Evolutionary conservation across 2,797 vertebrate species (phyloP).

Genomic region (Helostoma temminkii): DNA sequence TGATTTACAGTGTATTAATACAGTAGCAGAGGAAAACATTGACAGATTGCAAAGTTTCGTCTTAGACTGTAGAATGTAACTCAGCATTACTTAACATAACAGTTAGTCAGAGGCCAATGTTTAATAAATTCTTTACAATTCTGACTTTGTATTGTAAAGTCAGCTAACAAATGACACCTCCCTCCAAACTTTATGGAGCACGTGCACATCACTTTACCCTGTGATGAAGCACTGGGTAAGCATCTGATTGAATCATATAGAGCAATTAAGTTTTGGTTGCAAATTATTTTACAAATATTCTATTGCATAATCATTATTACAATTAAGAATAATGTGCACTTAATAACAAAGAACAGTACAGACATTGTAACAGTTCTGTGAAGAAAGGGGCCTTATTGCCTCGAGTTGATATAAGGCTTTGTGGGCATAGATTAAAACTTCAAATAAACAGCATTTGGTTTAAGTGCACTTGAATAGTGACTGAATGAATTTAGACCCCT

Average conservation of each 20-base stretch:
- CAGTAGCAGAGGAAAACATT: no score
- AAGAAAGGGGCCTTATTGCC: slow-evolving; percentile 5
- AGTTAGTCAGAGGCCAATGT: no score
- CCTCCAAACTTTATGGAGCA: no score
- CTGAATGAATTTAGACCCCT: slow-evolving; percentile 48
- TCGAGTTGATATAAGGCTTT: slow-evolving; percentile 31
- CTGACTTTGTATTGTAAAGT: no score
- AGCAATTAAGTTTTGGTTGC: neutral
- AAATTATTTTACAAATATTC: neutral
- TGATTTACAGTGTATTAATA: no score
- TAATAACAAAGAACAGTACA: slow-evolving; percentile 10
- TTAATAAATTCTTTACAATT: no score
- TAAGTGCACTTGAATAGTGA: slow-evolving; percentile 50
- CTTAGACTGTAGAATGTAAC: no score
- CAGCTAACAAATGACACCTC: no score
- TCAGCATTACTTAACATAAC: no score
- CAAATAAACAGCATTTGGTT: slow-evolving; percentile 35
- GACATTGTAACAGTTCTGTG: no score
- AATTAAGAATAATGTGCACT: neutral
- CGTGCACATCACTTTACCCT: no score
- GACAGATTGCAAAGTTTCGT: no score
- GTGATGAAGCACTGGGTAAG: neutral
- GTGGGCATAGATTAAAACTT: slow-evolving; percentile 39
- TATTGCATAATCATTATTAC: neutral
- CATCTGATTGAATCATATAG: slow-evolving; percentile 2